Conservation (phyloP, 2,888 invertebrate species). For the Pteria penguin region DNA sequence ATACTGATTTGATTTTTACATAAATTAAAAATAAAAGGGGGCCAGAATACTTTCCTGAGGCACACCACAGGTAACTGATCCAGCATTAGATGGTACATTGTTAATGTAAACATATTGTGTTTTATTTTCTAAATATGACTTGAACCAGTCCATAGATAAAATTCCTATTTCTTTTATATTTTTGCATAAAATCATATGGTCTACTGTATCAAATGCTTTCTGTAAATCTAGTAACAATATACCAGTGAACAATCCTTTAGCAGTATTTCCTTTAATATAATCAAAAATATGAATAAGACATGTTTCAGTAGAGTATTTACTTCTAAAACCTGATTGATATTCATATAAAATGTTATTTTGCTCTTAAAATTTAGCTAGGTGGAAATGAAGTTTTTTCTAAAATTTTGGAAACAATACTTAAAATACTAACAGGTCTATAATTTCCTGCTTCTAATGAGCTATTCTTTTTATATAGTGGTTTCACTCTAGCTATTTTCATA, state of each 20-base stretch:
- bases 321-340: constrained; percentile 35
- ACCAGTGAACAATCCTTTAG: neutral
- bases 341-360: constrained; percentile 29
- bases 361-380: constrained; percentile 26
- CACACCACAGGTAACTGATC: neutral
- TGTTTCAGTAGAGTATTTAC: constrained; percentile 29
- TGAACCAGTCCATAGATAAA: constrained; percentile 1
- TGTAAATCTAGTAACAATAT: neutral
- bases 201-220: constrained; percentile 13
- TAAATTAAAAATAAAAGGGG: constrained; percentile 4
- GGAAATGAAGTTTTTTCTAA: constrained; percentile 42
- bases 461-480: constrained; percentile 41
- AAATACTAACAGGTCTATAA: constrained; percentile 49
- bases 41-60: constrained; percentile 12
- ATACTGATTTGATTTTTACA: constrained; percentile 10
- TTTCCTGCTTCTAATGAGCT: constrained; percentile 32
- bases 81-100: neutral
- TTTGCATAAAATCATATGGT: constrained; percentile 6
- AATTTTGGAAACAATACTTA: constrained; percentile 43
- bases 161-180: neutral
- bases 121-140: neutral
- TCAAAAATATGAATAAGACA: constrained; percentile 15
- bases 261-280: neutral
- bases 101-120: neutral
- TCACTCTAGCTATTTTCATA: constrained; percentile 37